These are phyloP conservation scores for Siphlonurus alternatus DNA, from an alignment of 2,888 invertebrate genomes.

Conservation along the genomic window DNA sequence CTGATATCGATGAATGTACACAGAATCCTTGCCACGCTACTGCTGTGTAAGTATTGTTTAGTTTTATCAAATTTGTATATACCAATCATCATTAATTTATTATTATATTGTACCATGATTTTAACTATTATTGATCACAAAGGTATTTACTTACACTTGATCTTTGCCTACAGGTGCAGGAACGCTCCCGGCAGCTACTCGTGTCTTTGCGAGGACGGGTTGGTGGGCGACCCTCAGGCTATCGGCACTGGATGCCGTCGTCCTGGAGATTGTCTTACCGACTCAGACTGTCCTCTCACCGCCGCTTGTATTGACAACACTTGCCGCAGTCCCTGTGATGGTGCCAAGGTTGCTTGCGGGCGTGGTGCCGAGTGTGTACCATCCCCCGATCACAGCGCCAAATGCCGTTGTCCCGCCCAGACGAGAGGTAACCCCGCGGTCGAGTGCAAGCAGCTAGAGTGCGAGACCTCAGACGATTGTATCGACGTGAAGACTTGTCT, in stretches of 20 bases:
- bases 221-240: constrained; percentile 57
- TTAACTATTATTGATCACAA: not conserved
- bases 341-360: constrained; percentile 43
- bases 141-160: too few relatives aligned
- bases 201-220: constrained; percentile 60
- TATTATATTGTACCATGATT: not conserved
- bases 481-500: constrained; percentile 51
- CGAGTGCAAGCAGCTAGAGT: constrained; percentile 58
- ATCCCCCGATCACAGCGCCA: constrained; percentile 37
- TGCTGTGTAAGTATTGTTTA: constrained; percentile 34
- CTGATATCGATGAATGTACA: constrained; percentile 66
- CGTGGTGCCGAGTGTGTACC: constrained; percentile 57
- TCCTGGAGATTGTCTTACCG: constrained; percentile 66
- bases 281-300: constrained; percentile 59
- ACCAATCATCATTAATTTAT: not conserved
- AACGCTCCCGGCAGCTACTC: constrained; percentile 61
- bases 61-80: not conserved
- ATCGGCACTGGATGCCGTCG: constrained; percentile 59
- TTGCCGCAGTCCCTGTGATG: constrained; percentile 63
- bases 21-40: constrained; percentile 61
- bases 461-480: constrained; percentile 63
- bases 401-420: constrained; percentile 57
- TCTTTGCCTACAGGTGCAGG: constrained; percentile 36
- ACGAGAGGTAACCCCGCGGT: constrained; percentile 54
- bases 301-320: constrained; percentile 57